A percentile compares a stretch with the other conserved stretches of the same genome.
phyloP scores from a whole-genome alignment of 1,140 invertebrate species.

The Geopemphigus sp. region DNA sequence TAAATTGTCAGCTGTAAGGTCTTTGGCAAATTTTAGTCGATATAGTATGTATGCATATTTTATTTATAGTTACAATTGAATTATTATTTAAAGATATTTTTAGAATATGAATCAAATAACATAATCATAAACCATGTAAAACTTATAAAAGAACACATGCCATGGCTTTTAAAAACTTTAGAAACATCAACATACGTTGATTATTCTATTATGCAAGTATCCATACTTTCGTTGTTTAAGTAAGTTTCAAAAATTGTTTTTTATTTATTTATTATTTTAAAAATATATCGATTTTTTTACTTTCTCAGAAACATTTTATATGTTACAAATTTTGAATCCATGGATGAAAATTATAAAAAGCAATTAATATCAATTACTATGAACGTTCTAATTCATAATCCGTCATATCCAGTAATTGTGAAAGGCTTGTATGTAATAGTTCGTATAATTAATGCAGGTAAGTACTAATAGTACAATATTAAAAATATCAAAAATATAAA shows the following conservation, averaged over 20 bases:
- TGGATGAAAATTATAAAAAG: background rate
- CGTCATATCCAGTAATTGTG: constrained; percentile 15
- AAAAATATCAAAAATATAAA: no score
- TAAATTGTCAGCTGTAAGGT: constrained; percentile 24
- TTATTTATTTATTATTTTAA: background rate
- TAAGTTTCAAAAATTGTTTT: background rate
- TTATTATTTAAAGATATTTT: background rate
- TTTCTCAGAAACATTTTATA: constrained; percentile 31
- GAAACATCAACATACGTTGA: background rate
- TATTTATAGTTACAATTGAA: background rate
- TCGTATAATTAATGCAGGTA: constrained; percentile 23
- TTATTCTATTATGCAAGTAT: constrained; percentile 30
- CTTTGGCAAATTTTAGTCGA: constrained; percentile 30
- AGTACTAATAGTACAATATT: no score
- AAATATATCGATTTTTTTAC: background rate
- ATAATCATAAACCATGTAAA: background rate
- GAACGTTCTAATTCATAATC: constrained; percentile 16
- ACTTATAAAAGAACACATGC: background rate
- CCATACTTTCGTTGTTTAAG: constrained; percentile 38
- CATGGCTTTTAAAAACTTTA: constrained; percentile 33
- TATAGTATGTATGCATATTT: constrained; percentile 21
- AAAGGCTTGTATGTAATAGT: constrained; percentile 15
- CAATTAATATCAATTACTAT: constrained; percentile 18
- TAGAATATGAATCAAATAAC: constrained; percentile 24
- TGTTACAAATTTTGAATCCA: constrained; percentile 19